These are phyloP conservation scores for Halocynthia roretzi DNA, from an alignment of 23 tunicate genomes.

Conservation along the genomic window DNA sequence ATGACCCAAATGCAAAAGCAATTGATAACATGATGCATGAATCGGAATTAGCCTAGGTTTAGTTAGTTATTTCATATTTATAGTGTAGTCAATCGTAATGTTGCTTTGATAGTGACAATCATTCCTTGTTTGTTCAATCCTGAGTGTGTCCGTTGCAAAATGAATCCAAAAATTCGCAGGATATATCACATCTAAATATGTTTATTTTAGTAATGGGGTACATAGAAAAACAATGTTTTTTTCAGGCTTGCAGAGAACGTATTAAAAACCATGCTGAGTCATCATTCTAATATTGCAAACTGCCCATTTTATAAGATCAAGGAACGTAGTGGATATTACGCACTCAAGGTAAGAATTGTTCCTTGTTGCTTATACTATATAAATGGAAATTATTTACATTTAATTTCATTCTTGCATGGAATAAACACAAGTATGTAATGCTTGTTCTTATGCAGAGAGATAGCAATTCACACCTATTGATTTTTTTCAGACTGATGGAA, in stretches of 20 bases:
- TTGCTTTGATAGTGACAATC: neutral
- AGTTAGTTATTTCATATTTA: too few relatives aligned
- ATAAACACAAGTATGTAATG: neutral
- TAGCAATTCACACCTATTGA: neutral
- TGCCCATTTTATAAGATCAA: constrained; percentile 75
- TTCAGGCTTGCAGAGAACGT: constrained; percentile 74
- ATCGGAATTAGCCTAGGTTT: too few relatives aligned
- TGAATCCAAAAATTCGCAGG: too few relatives aligned
- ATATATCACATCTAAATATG: neutral
- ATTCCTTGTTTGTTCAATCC: neutral
- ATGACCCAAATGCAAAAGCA: too few relatives aligned
- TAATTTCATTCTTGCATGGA: too few relatives aligned
- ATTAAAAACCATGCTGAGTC: constrained; percentile 55
- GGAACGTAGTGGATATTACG: constrained; percentile 49
- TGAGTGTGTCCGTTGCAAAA: too few relatives aligned
- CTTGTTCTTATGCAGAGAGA: neutral
- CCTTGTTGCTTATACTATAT: neutral
- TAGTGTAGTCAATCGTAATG: too few relatives aligned
- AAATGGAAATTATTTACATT: too few relatives aligned
- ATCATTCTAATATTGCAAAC: constrained; percentile 66
- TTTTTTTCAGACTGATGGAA: constrained; percentile 11
- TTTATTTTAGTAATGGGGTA: neutral
- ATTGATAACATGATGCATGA: too few relatives aligned
- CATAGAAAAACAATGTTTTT: neutral
- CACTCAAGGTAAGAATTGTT: constrained; percentile 45